Conservation (phyloP, 2,113 vertebrate genomes). For the Upupa epops region DNA sequence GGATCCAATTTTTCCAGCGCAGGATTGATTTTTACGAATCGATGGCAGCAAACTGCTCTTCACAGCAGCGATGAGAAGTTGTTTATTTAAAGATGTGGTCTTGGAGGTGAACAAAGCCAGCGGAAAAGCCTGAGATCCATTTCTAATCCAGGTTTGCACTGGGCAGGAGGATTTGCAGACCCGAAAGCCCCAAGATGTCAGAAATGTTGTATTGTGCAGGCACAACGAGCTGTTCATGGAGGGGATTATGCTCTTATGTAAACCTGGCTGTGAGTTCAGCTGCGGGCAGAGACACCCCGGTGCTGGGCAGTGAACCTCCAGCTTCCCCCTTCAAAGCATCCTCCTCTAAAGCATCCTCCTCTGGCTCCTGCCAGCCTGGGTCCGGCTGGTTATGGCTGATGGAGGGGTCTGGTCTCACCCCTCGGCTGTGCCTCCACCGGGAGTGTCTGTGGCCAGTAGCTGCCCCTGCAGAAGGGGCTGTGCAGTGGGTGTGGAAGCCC, state of each 20-base stretch:
- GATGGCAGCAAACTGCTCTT: not conserved
- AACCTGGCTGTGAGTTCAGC: not conserved
- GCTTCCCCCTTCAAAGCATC: too few species aligned
- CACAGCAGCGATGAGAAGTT: not conserved
- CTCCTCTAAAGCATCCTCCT: too few species aligned
- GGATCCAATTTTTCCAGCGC: not conserved
- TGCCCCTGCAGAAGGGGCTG: not conserved
- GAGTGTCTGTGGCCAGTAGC: not conserved
- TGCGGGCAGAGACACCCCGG: accelerated
- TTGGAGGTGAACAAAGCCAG: not conserved
- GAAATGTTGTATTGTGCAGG: not conserved
- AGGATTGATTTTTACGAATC: not conserved
- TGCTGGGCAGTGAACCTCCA: accelerated
- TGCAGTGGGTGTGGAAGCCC: not conserved
- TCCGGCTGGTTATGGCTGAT: too few species aligned
- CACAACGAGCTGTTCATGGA: not conserved
- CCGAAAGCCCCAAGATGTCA: not conserved
- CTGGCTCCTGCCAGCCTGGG: too few species aligned
- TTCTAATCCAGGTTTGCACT: slow-evolving; percentile 8
- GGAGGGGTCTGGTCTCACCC: too few species aligned
- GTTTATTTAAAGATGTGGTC: not conserved
- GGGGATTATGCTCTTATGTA: slow-evolving; percentile 6
- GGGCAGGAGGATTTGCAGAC: not conserved
- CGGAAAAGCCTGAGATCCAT: not conserved
- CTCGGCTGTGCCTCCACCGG: not conserved